phyloP scores from a whole-genome alignment of 2,888 invertebrate species.

The Noctua janthe region DNA sequence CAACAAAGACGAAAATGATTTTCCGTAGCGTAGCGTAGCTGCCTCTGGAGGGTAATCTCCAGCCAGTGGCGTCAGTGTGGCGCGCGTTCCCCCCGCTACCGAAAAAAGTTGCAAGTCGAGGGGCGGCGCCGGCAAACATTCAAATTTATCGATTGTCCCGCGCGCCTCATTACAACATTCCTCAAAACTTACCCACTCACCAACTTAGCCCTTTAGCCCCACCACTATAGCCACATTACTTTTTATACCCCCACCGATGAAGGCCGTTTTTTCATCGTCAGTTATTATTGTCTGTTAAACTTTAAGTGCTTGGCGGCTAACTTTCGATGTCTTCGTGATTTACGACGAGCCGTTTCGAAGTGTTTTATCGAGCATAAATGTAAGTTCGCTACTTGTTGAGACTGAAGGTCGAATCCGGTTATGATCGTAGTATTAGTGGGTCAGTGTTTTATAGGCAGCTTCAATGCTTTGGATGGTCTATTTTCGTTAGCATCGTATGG shows the following conservation, averaged over 20 bases:
- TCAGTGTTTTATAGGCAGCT: slow-evolving; percentile 78
- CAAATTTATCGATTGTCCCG: slow-evolving; percentile 90
- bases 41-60: slow-evolving; percentile 62
- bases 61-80: slow-evolving; percentile 83
- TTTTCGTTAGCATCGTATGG: slow-evolving; percentile 69
- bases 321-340: slow-evolving; percentile 89
- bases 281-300: slow-evolving; percentile 90
- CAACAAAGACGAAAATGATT: not conserved
- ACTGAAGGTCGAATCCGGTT: slow-evolving; percentile 85
- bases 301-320: slow-evolving; percentile 90
- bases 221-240: slow-evolving; percentile 87
- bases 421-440: slow-evolving; percentile 82
- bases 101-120: slow-evolving; percentile 90
- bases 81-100: slow-evolving; percentile 85
- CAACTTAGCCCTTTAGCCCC: slow-evolving; percentile 88
- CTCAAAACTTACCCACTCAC: slow-evolving; percentile 88
- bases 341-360: slow-evolving; percentile 88
- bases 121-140: slow-evolving; percentile 89
- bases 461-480: slow-evolving; percentile 67
- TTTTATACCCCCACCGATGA: slow-evolving; percentile 82
- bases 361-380: slow-evolving; percentile 90
- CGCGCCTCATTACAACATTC: slow-evolving; percentile 89
- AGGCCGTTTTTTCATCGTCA: slow-evolving; percentile 87
- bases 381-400: slow-evolving; percentile 88
- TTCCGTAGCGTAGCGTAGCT: slow-evolving; percentile 54